Base-by-base conservation (phyloP, 2,888 invertebrate species). In the Eudemis profundana region DNA sequence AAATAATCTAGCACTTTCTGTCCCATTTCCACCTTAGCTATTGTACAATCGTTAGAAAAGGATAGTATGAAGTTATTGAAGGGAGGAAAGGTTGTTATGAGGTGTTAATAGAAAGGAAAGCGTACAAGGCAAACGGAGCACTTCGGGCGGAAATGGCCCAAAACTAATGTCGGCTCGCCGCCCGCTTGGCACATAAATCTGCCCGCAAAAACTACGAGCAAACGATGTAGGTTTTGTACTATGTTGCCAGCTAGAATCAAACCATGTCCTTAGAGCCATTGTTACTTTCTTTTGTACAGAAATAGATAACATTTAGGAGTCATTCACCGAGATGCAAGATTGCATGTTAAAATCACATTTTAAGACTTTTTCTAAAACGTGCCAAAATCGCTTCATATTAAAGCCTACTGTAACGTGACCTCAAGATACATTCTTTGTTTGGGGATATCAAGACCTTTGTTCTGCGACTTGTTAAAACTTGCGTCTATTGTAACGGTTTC, bases 81-180 rank as follows among this genome's bases (percentile, higher is more conserved):
- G 27, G 27, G 51, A 10, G 21, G 38, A 40, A 36, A n/a, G 36
- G 15, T 14, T 46, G 53, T 63, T 50, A 50, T 27, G 51, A 44
- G 38, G 51, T 40, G 54, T 56, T 57, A 47, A 47, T 66, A 53
- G 57, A 56, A 56, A 42, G 62, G 74, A 68, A 73, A 71, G 73
- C 76, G 76, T 75, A 75, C 77, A 80, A 79, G 78, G 85, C 83
- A 84, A 86, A 86, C 84, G 79, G 79, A 73, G 86, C 87, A 87
- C 90, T 89, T 86, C 76, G 77, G 68, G 64, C 71, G 83, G 84
- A 82, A 92, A 91, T 90, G 89, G 85, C 77, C 86, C 90, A 83
- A 77, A 82, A 87, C 91, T 87, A 90, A 90, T 89, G 86, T 75
- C 73, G 68, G 42, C 44, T 51, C 47, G 40, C 54, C 71, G 66